phyloP scores from a whole-genome alignment of 2,113 vertebrate genomes.

The Solea senegalensis region DNA sequence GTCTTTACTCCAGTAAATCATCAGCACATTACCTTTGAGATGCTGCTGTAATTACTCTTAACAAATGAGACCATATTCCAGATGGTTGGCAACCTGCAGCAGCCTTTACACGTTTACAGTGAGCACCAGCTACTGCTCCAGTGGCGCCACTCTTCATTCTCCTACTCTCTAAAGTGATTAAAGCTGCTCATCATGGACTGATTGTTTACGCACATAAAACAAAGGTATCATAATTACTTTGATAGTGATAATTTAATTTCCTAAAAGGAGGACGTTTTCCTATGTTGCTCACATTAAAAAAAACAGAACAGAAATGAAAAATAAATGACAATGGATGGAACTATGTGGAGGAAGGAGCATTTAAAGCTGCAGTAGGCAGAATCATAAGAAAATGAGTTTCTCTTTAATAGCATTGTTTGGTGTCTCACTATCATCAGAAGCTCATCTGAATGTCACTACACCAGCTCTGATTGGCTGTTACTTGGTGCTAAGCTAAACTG shows the following conservation, averaged over 20 bases:
- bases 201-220: constrained; percentile 8
- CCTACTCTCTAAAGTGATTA: not conserved
- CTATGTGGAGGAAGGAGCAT: not conserved
- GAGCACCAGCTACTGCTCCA: constrained; percentile 5
- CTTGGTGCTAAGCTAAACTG: too few species aligned
- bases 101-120: constrained; percentile 10
- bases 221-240: constrained; percentile 16
- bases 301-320: not conserved
- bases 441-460: too few species aligned
- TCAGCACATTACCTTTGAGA: constrained; percentile 34
- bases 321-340: not conserved
- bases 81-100: constrained; percentile 48
- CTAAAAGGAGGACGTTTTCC: not conserved
- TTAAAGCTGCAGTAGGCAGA: too few species aligned
- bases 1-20: constrained; percentile 24
- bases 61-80: constrained; percentile 50
- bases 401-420: too few species aligned
- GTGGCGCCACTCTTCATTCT: constrained; percentile 14
- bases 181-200: not conserved
- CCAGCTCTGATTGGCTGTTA: too few species aligned
- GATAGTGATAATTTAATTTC: constrained; percentile 17
- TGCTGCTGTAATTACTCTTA: constrained; percentile 50
- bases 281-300: not conserved
- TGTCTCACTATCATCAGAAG: too few species aligned
- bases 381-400: too few species aligned